Evolutionary conservation across 1,140 invertebrate species (phyloP), one percentile per base, ranked within the genome.

Genomic region (Cherax quadricarinatus): DNA sequence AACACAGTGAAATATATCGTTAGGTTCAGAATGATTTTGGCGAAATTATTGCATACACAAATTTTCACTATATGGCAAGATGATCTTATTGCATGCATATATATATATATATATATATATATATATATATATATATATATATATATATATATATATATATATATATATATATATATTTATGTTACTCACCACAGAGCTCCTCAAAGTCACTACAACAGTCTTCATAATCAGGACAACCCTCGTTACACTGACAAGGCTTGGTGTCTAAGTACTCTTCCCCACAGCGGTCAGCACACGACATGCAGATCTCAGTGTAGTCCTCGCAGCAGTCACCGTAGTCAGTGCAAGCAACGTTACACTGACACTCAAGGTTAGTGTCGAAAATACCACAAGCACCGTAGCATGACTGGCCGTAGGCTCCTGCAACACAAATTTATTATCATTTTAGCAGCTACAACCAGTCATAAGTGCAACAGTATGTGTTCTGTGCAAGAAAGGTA

Each of bases 241-340:
- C 49, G 62, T 91, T 93, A 51, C 93, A 93, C 80, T 91, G 89
- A 57, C 93, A 93, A 7, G 86, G 88, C 16, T 91, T 93, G 51
- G 84, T 82, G 30, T 82, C 16, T 5, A 84, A 60, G 60, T 84
- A 91, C 14, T 12, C 62, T 24, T 88, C 89, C n/a, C 85, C 85
- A n/a, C 93, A 93, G 10, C 93, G 70, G 70, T 84, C 79, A 62
- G 87, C n/a, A 53, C 93, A 93, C 10, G 89, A 88, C 75, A 83
- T 18, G 48, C 93, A 93, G 21, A 91, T 51, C 3, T 18, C 85
- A 21, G 14, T 16, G 51, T 91, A 93, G 70, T 93, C 93, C 30
- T 14, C 9, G 79, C 93, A 93, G 41, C 93, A 93, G 85, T 93
- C 86, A 1, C 75, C 73, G 57, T 49, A 88, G 21, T 75, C 70